These are phyloP conservation scores for Geopemphigus sp. DNA, from an alignment of 1,140 invertebrate genomes.

Conservation along the genomic window DNA sequence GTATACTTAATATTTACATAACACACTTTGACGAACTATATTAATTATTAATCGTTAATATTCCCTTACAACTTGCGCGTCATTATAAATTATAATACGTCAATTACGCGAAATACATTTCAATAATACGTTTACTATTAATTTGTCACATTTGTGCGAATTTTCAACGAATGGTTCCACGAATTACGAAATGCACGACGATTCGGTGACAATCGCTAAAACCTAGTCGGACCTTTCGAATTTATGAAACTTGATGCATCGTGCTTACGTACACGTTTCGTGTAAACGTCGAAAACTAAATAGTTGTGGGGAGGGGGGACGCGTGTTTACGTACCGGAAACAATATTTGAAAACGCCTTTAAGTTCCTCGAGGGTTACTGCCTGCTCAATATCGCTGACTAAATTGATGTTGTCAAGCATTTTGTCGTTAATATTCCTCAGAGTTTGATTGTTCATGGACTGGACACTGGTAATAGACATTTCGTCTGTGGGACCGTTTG, in stretches of 20 bases:
- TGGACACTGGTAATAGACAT: conserved; percentile 42
- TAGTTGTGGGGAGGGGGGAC: too few species aligned
- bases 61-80: background rate
- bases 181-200: too few species aligned
- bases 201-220: too few species aligned
- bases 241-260: too few species aligned
- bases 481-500: background rate
- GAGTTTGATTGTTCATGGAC: conserved; percentile 29
- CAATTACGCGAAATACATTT: too few species aligned
- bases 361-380: conserved; percentile 40
- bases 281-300: too few species aligned
- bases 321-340: conserved; percentile 11
- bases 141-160: too few species aligned
- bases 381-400: conserved; percentile 31
- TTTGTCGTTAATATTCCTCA: conserved; percentile 43
- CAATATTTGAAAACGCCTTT: conserved; percentile 43
- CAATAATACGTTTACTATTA: too few species aligned
- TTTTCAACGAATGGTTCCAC: too few species aligned
- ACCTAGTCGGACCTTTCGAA: too few species aligned
- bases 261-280: too few species aligned
- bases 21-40: background rate
- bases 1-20: background rate
- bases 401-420: conserved; percentile 37
- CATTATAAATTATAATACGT: background rate
- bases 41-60: background rate